Percentiles rank a stretch among this genome's conserved stretches.
Evolutionary conservation across 2,888 invertebrate genomes (phyloP).

Genomic region (Nephrotoma guestfalica): DNA sequence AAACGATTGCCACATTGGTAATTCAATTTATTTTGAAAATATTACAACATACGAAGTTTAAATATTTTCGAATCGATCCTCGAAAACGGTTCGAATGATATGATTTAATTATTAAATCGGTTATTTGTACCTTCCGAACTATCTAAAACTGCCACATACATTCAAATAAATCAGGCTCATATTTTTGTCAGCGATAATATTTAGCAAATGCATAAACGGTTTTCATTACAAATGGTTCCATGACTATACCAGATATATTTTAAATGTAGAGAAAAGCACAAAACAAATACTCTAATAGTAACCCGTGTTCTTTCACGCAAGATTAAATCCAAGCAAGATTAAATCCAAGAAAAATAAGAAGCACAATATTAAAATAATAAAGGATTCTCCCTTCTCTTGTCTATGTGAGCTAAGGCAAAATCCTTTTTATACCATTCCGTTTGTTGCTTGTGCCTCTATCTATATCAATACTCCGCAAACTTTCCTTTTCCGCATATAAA

Average conservation of each 20-base stretch:
- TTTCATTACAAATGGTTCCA: background rate
- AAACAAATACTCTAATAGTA: background rate
- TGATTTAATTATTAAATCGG: no score
- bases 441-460: background rate
- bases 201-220: no score
- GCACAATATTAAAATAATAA: background rate
- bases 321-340: background rate
- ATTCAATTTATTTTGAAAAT: no score
- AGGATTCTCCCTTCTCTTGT: background rate
- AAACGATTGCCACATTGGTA: no score
- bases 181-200: no score
- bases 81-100: no score
- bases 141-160: no score
- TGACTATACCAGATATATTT: background rate
- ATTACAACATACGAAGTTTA: no score
- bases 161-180: no score
- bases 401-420: background rate
- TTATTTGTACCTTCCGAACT: no score
- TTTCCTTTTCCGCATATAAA: background rate
- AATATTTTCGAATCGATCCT: no score
- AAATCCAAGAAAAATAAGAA: background rate
- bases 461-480: background rate
- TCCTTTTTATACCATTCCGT: background rate
- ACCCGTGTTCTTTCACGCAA: background rate
- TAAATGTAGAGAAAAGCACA: background rate